phyloP scores from a whole-genome alignment of 2,888 invertebrate genomes.

The Ectemnius lituratus region DNA sequence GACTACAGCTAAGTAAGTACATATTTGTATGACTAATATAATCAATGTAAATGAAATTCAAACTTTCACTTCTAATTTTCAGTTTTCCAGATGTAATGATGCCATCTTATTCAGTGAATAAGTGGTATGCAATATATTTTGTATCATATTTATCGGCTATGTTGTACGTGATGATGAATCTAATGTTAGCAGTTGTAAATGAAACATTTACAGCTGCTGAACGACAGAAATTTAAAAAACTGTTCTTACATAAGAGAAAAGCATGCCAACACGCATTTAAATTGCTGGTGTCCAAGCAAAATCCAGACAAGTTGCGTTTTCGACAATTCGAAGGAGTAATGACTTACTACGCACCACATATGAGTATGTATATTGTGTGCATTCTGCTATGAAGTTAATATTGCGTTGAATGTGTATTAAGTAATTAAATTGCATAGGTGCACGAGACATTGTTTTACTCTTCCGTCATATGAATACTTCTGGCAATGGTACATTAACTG shows the following conservation, averaged over 20 bases:
- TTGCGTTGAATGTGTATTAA: background rate
- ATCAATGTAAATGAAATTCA: background rate
- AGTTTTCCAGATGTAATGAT: conserved; percentile 97
- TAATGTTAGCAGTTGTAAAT: conserved; percentile 95
- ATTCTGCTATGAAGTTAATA: conserved; percentile 3
- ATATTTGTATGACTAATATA: conserved; percentile 5
- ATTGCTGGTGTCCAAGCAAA: conserved; percentile 87
- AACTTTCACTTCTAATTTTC: conserved; percentile 34
- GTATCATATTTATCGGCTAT: conserved; percentile 91
- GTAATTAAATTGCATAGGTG: conserved; percentile 77
- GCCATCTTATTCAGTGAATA: conserved; percentile 89
- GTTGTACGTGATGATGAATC: conserved; percentile 92
- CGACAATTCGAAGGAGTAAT: conserved; percentile 90
- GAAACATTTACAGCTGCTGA: conserved; percentile 93
- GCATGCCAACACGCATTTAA: conserved; percentile 91
- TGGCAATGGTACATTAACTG: conserved; percentile 83
- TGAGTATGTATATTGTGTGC: conserved; percentile 78
- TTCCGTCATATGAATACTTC: conserved; percentile 88
- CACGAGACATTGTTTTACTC: conserved; percentile 87
- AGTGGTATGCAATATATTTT: conserved; percentile 92
- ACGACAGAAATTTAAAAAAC: conserved; percentile 90
- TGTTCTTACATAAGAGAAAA: conserved; percentile 88
- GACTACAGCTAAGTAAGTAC: conserved; percentile 93
- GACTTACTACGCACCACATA: conserved; percentile 87
- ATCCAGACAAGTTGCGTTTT: conserved; percentile 84